A percentile compares a stretch with the other conserved stretches of the same genome.
Conservation (phyloP, 2,888 invertebrate species). For the Argyresthia albistria region DNA sequence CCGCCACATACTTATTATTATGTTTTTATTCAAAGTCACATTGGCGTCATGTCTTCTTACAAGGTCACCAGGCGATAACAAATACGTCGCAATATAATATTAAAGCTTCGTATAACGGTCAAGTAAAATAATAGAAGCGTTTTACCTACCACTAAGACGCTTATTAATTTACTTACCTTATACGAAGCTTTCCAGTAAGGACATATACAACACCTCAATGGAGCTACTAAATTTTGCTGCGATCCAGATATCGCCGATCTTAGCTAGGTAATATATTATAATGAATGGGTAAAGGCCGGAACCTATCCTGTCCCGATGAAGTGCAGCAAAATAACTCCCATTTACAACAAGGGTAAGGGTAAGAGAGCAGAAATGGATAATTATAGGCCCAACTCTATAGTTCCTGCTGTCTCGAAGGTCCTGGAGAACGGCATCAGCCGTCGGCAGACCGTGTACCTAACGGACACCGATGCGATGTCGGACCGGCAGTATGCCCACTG, state of each 20-base stretch:
- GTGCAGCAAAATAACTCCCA: background rate
- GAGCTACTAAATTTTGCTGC: background rate
- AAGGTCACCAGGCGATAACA: no score
- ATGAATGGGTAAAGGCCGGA: background rate
- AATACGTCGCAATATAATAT: no score
- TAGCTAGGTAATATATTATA: constrained; percentile 4
- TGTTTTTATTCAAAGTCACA: no score
- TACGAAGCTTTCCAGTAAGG: no score
- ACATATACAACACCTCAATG: constrained; percentile 6
- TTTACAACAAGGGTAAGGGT: constrained; percentile 5
- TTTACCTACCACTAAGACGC: no score
- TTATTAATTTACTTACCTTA: no score
- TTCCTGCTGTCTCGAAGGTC: constrained; percentile 4
- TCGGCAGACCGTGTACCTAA: no score
- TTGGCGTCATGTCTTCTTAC: no score
- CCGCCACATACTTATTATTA: no score
- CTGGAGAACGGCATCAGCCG: constrained; percentile 4
- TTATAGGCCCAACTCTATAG: constrained; percentile 5
- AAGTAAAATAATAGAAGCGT: no score
- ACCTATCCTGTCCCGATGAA: constrained; percentile 1
- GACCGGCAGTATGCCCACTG: constrained; percentile 6
- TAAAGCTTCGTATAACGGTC: no score
- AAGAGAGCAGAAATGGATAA: background rate
- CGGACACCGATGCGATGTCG: background rate
- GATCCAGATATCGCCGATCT: background rate